Evolutionary conservation across 2,113 vertebrate genomes (phyloP).

Genomic region (Verasper variegatus): DNA sequence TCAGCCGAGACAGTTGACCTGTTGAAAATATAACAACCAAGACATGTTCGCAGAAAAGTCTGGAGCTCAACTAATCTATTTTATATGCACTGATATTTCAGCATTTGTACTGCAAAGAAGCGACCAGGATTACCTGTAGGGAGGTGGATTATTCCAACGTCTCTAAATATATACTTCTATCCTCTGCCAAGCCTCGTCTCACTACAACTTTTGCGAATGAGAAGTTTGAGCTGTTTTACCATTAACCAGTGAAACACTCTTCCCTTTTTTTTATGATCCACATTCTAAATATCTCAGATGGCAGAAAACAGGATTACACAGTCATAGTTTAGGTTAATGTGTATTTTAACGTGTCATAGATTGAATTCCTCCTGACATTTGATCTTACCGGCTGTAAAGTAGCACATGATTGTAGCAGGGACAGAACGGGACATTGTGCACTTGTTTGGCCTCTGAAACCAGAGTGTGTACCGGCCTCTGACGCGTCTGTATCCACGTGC

Average conservation of each 20-base stretch:
- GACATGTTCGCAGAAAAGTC: conserved; percentile 1
- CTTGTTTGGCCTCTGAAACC: background rate
- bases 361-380: conserved; percentile 38
- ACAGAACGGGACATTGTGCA: conserved; percentile 22
- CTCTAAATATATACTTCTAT: conserved; percentile 61
- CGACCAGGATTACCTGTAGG: conserved; percentile 37
- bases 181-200: conserved; percentile 46
- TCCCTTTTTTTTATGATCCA: background rate
- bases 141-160: conserved; percentile 56
- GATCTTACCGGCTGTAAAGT: conserved; percentile 23
- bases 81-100: background rate
- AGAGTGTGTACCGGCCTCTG: too few species aligned
- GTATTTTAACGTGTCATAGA: conserved; percentile 11
- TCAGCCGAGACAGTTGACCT: conserved; percentile 62
- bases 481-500: too few species aligned
- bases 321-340: background rate
- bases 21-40: background rate
- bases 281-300: background rate
- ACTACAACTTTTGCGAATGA: conserved; percentile 35
- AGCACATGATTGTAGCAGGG: conserved; percentile 5
- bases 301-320: background rate
- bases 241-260: too few species aligned
- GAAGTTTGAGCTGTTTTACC: conserved; percentile 43
- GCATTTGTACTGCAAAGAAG: conserved; percentile 3
- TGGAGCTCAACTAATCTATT: background rate